Evolutionary conservation across 2,797 vertebrate genomes (phyloP).

Genomic region (Epinephelus awoara): DNA sequence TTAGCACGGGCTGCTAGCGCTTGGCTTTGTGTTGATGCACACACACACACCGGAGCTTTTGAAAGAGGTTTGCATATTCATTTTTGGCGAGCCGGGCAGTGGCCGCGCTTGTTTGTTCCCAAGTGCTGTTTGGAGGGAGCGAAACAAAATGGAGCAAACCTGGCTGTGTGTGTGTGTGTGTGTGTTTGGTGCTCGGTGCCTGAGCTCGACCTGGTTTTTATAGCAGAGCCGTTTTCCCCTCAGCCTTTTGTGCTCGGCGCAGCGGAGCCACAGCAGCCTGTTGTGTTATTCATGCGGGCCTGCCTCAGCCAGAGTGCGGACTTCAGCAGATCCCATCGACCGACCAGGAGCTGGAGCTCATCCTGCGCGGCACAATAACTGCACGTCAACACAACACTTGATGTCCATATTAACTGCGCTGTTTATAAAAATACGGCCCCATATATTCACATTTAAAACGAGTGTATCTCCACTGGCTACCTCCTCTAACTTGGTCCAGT

Average conservation of each 20-base stretch:
- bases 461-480: neutral
- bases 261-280: constrained; percentile 71
- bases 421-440: neutral
- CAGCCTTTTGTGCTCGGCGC: constrained; percentile 84
- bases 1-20: constrained; percentile 82
- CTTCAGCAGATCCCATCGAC: constrained; percentile 80
- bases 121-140: neutral
- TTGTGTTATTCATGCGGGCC: constrained; percentile 90
- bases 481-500: constrained; percentile 11
- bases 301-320: constrained; percentile 77
- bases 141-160: neutral
- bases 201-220: constrained; percentile 67
- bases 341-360: constrained; percentile 30
- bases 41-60: constrained; percentile 70
- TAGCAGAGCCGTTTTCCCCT: constrained; percentile 64
- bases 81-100: constrained; percentile 69
- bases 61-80: constrained; percentile 89
- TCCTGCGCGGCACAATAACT: constrained; percentile 31
- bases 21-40: constrained; percentile 86
- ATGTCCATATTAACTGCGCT: no score
- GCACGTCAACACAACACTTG: constrained; percentile 27
- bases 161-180: neutral
- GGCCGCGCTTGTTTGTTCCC: constrained; percentile 54
- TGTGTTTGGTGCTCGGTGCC: constrained; percentile 14
- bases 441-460: neutral